Percentiles rank a stretch among this genome's conserved stretches.
phyloP scores from a whole-genome alignment of 53 echinoderm and acorn worm genomes.

The Crossaster papposus region DNA sequence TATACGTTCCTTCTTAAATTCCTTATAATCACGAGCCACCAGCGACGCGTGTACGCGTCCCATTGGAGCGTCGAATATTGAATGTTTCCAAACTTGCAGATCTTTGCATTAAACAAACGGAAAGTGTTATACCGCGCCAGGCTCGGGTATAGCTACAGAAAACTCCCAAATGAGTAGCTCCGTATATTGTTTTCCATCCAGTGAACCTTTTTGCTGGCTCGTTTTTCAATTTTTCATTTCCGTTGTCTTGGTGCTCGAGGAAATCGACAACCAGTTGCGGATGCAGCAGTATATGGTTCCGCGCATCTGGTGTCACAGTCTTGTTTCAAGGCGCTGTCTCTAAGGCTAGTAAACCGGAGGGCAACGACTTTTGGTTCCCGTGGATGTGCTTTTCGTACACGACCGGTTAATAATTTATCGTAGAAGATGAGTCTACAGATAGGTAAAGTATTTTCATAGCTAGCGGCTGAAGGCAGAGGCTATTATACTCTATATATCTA shows the following conservation, averaged over 20 bases:
- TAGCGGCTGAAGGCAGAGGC: too few relatives aligned
- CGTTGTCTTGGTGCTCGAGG: background rate
- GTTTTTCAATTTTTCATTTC: constrained; percentile 54
- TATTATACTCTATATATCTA: too few relatives aligned
- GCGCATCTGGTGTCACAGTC: background rate
- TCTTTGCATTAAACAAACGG: background rate
- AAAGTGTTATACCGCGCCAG: background rate
- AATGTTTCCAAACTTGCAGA: background rate
- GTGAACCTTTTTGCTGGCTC: constrained; percentile 5
- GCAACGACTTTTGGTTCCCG: background rate
- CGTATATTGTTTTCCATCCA: background rate
- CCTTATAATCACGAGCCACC: too few relatives aligned
- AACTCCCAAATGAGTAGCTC: background rate
- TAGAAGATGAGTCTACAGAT: too few relatives aligned
- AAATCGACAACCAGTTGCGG: background rate
- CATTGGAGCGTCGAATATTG: too few relatives aligned
- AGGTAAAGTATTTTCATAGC: too few relatives aligned
- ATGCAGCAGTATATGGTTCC: background rate
- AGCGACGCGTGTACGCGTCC: too few relatives aligned
- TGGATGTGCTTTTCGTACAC: too few relatives aligned
- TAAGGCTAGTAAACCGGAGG: background rate
- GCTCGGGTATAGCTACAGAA: background rate
- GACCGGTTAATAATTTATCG: too few relatives aligned
- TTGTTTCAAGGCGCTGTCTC: background rate
- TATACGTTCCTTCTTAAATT: too few relatives aligned